A percentile compares a stretch with the other conserved stretches of the same genome.
These are phyloP conservation scores for Anneissia japonica DNA, from an alignment of 35 echinoderm and acorn worm genomes.

Conservation along the genomic window DNA sequence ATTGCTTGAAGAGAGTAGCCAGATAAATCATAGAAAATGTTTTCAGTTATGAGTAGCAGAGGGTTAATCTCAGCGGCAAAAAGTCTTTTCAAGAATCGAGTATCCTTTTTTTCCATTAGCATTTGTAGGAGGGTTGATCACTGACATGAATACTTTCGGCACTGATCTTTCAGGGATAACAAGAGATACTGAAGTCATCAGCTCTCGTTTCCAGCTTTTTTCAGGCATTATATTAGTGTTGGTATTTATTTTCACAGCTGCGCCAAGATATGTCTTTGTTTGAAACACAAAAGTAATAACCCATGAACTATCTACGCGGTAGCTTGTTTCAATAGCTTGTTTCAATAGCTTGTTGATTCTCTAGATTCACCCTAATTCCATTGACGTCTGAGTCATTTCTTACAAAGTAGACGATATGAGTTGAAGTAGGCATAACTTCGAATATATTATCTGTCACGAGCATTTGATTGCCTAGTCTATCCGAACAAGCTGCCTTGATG, in stretches of 20 bases:
- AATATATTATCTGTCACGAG: not conserved
- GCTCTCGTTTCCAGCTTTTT: not conserved
- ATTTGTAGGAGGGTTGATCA: conserved; percentile 6
- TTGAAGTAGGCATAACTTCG: not conserved
- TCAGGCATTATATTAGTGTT: not conserved
- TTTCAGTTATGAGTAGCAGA: not conserved
- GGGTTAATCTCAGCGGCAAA: not conserved
- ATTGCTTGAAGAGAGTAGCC: conserved; percentile 17
- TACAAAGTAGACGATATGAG: not conserved
- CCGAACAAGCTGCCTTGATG: not conserved
- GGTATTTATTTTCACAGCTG: not conserved
- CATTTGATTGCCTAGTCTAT: conserved; percentile 6
- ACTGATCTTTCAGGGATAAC: not conserved
- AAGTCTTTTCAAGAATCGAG: not conserved
- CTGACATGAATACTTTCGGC: not conserved
- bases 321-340: conserved; percentile 6
- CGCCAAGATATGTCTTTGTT: not conserved
- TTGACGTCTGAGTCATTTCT: conserved; percentile 2
- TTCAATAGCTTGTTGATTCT: no score
- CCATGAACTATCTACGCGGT: not conserved
- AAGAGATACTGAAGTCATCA: not conserved
- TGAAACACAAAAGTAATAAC: not conserved
- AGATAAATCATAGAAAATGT: conserved; percentile 1
- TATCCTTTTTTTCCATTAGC: conserved; percentile 6
- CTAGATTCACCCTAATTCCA: not conserved